Percentiles rank a stretch among this genome's conserved stretches.
phyloP scores from a whole-genome alignment of 2,113 vertebrate species.

The Austrofundulus limnaeus region DNA sequence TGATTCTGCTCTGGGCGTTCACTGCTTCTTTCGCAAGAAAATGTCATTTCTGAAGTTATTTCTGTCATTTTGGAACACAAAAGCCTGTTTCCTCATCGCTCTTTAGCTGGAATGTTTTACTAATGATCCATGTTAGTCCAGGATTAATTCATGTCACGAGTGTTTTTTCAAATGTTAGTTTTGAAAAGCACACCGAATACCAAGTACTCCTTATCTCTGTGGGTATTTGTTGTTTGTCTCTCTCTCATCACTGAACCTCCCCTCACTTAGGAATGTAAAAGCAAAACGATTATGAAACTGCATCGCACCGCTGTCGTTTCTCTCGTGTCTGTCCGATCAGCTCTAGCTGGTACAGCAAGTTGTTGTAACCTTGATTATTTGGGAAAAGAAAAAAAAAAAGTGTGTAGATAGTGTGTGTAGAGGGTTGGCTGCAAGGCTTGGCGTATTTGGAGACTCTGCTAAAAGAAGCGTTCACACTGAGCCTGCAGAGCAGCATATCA shows the following conservation, averaged over 20 bases:
- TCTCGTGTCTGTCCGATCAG: constrained; percentile 6
- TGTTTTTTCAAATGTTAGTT: constrained; percentile 13
- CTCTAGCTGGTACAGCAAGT: constrained; percentile 19
- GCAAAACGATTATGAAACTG: constrained; percentile 54
- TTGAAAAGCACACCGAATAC: constrained; percentile 12
- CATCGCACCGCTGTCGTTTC: constrained; percentile 34
- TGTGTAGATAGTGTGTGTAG: constrained; percentile 32
- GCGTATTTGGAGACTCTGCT: constrained; percentile 40
- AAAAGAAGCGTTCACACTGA: not conserved
- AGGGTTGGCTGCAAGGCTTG: not conserved
- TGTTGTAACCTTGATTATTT: not conserved
- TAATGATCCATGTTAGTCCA: constrained; percentile 1
- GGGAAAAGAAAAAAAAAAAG: constrained; percentile 11
- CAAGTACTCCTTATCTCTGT: constrained; percentile 43
- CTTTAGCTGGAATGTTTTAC: constrained; percentile 8
- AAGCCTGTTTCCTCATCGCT: constrained; percentile 36
- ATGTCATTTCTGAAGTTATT: not conserved
- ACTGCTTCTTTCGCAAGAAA: no score
- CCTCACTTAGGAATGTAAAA: constrained; percentile 16
- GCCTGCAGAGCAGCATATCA: constrained; percentile 14
- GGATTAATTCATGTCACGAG: constrained; percentile 7
- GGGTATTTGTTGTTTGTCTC: constrained; percentile 15
- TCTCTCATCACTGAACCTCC: constrained; percentile 5
- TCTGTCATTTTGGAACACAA: not conserved
- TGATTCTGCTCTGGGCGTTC: no score